Percentiles rank a stretch among this genome's conserved stretches.
phyloP scores from a whole-genome alignment of 2,113 vertebrate species.

The Periophthalmus modestus region DNA sequence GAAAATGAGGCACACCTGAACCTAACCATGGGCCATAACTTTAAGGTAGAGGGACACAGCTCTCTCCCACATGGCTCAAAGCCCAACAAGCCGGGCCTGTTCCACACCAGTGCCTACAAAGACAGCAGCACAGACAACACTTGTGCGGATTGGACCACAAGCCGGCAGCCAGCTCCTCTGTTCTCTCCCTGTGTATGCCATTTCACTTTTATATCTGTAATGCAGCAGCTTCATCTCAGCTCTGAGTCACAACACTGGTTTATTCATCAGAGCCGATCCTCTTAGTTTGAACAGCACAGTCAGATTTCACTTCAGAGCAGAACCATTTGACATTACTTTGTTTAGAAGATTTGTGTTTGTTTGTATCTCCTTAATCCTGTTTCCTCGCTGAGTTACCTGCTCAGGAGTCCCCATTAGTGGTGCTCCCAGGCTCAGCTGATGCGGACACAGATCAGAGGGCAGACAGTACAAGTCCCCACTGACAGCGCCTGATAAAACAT shows the following conservation, averaged over 20 bases:
- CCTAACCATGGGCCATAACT: slow-evolving; percentile 36
- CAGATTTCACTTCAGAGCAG: slow-evolving; percentile 27
- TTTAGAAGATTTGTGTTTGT: not conserved
- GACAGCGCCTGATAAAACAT: slow-evolving; percentile 63
- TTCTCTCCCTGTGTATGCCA: slow-evolving; percentile 52
- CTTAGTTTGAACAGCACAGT: slow-evolving; percentile 37
- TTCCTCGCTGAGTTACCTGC: slow-evolving; percentile 64
- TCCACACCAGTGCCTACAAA: slow-evolving; percentile 70
- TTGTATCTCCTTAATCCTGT: slow-evolving; percentile 44
- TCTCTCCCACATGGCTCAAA: slow-evolving; percentile 30
- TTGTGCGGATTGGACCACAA: slow-evolving; percentile 62
- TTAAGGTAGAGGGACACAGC: slow-evolving; percentile 5
- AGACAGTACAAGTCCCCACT: slow-evolving; percentile 63
- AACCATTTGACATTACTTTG: not conserved
- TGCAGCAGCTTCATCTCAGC: slow-evolving; percentile 51
- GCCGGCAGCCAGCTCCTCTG: slow-evolving; percentile 42
- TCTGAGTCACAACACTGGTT: slow-evolving; percentile 64
- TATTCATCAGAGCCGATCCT: slow-evolving; percentile 67
- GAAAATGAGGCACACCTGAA: slow-evolving; percentile 46
- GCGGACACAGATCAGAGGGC: slow-evolving; percentile 71
- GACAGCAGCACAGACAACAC: slow-evolving; percentile 68
- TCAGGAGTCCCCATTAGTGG: slow-evolving; percentile 64
- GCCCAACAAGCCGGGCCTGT: slow-evolving; percentile 50
- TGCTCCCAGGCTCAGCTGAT: slow-evolving; percentile 61
- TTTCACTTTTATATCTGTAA: slow-evolving; percentile 75